Base-by-base conservation (phyloP, 1,140 invertebrate species). In the Conopomorpha cramerella region DNA sequence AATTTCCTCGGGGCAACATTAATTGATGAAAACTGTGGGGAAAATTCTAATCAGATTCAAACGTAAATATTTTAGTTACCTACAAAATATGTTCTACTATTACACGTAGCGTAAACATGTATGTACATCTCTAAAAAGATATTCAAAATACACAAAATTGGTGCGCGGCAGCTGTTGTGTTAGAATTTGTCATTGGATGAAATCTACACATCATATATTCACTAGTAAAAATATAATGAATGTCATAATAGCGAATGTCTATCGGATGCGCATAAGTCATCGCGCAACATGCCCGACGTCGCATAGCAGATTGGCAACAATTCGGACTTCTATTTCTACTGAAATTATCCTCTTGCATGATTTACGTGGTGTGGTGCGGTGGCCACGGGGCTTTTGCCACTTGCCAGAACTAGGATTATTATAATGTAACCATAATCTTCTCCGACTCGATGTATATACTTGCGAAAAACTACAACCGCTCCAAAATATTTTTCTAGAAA, bases 391-490 rank as follows among this genome's bases (percentile, higher is more conserved):
- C n/a, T n/a, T n/a, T n/a, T 30, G 25, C 10, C 25, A 36, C 47
- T 53, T 47, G 51, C 54, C 54, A 60, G 55, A 60, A 59, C 43
- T 36, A 56, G 53, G 50, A 55, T 50, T 55, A 51, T 44, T 48
- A 49, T 30, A 43, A 42, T 49, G 34, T 19, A 27, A 8, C 12
- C 26, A 34, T 34, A 14, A 16, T 4, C 32, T 34, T 17, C 32
- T 4, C n/a, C 17, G 15, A n/a, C 17, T 30, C 17, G 3, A 15
- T 15, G 29, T 8, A 13, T 31, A 6, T 16, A 10, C 17, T 31
- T n/a, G 10, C 30, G 11, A 31, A 16, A n/a, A 2, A 10, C 8
- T 31, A 31, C 2, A n/a, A n/a, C n/a, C n/a, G n/a, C n/a, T n/a
- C n/a, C n/a, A n/a, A n/a, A n/a, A n/a, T n/a, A n/a, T n/a, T n/a